Conservation (phyloP, 2,888 invertebrate genomes). For the Theristus sp. region DNA sequence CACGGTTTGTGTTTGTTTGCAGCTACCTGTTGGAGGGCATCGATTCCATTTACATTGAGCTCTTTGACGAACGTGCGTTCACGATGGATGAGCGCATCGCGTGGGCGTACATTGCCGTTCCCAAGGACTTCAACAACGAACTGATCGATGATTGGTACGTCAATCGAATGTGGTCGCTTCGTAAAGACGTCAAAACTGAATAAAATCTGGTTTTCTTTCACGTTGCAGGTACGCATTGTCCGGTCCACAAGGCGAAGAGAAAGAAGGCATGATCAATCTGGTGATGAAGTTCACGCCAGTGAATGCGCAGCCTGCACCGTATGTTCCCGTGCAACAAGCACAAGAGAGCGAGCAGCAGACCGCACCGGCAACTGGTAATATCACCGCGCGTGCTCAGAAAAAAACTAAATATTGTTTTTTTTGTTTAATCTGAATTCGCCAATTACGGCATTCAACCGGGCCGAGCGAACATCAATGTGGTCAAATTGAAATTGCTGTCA, state of each 20-base stretch:
- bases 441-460: no score
- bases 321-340: not conserved
- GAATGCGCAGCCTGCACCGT: constrained; percentile 5
- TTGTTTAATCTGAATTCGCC: no score
- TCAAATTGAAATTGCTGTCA: no score
- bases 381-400: no score
- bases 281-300: constrained; percentile 49
- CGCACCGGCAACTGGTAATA: no score
- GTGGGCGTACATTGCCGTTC: constrained; percentile 74
- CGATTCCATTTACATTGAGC: constrained; percentile 68
- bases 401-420: no score
- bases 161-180: no score
- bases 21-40: constrained; percentile 73
- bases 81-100: constrained; percentile 87
- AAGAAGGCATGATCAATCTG: constrained; percentile 78
- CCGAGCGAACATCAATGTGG: no score
- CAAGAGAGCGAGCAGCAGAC: not conserved
- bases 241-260: constrained; percentile 81
- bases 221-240: constrained; percentile 45
- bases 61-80: constrained; percentile 90
- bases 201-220: not conserved
- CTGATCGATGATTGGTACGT: constrained; percentile 76
- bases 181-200: no score
- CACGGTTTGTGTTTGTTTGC: no score
- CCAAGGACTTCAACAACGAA: constrained; percentile 60